A percentile compares a stretch with the other conserved stretches of the same genome.
These are phyloP conservation scores for Tetramorium parvispinum DNA, from an alignment of 1,140 invertebrate genomes.

Conservation along the genomic window DNA sequence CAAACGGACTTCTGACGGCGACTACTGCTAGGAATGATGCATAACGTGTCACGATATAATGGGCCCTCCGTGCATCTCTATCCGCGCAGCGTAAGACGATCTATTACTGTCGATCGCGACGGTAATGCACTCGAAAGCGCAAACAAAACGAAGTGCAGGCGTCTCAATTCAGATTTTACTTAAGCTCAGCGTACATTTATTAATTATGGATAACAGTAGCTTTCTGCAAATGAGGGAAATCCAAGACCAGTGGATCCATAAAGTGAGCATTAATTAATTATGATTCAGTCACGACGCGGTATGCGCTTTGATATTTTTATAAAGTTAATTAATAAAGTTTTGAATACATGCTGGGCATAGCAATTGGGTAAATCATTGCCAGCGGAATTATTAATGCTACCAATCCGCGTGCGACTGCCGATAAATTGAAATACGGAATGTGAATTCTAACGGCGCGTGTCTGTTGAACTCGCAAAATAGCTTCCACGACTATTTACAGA, in stretches of 20 bases:
- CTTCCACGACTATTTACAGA: conserved; percentile 63
- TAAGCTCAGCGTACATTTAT: not conserved
- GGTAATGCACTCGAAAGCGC: conserved; percentile 55
- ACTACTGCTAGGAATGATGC: conserved; percentile 78
- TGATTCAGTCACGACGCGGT: not conserved
- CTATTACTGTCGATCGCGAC: conserved; percentile 68
- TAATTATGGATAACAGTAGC: not conserved
- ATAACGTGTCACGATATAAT: conserved; percentile 82
- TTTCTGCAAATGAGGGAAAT: not conserved
- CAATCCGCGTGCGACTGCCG: not conserved
- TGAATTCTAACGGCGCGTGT: conserved; percentile 36
- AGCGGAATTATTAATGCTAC: conserved; percentile 8
- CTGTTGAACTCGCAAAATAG: conserved; percentile 27
- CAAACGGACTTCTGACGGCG: conserved; percentile 74
- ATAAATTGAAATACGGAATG: conserved; percentile 6
- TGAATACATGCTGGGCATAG: not conserved
- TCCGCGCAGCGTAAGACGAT: conserved; percentile 68
- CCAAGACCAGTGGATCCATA: not conserved
- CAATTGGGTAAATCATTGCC: conserved; percentile 10
- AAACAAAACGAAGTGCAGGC: not conserved
- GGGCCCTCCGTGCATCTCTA: conserved; percentile 75
- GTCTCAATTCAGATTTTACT: not conserved
- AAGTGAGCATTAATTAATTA: not conserved
- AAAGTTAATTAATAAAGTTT: not conserved
- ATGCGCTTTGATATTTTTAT: not conserved